Conservation (phyloP, 2,888 invertebrate species). For the Gerris lacustris region DNA sequence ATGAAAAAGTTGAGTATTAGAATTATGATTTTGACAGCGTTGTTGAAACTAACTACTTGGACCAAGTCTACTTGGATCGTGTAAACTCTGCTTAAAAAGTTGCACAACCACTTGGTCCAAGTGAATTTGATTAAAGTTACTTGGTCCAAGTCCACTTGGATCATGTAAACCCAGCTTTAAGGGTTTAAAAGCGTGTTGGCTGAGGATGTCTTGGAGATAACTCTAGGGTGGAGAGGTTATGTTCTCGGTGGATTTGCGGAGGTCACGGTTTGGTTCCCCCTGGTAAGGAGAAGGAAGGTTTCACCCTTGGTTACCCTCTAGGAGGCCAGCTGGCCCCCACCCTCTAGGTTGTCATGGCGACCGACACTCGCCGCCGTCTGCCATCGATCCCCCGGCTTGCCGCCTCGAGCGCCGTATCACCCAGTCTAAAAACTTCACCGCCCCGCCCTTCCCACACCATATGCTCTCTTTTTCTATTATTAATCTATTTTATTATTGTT, state of each 20-base stretch:
- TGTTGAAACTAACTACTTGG: too few relatives aligned
- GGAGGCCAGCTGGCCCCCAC: constrained; percentile 16
- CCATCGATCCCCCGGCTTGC: constrained; percentile 30
- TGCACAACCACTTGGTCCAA: too few relatives aligned
- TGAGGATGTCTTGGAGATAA: too few relatives aligned
- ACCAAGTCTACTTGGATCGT: too few relatives aligned
- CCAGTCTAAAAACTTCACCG: neutral
- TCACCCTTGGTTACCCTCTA: neutral
- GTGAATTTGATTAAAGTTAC: too few relatives aligned
- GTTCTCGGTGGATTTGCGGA: neutral
- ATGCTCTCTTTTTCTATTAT: neutral
- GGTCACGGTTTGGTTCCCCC: neutral
- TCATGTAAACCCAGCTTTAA: too few relatives aligned
- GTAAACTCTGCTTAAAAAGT: too few relatives aligned
- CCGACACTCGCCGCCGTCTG: constrained; percentile 26
- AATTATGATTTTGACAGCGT: too few relatives aligned
- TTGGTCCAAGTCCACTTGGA: too few relatives aligned
- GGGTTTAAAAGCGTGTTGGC: too few relatives aligned
- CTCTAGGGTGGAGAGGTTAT: too few relatives aligned
- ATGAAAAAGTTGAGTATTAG: too few relatives aligned
- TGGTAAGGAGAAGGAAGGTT: neutral
- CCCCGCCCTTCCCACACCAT: neutral
- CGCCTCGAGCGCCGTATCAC: neutral
- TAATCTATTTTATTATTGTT: neutral
- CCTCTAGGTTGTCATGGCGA: constrained; percentile 24